A percentile compares a stretch with the other conserved stretches of the same genome.
These are phyloP conservation scores for Willowsia nigromaculata DNA, from an alignment of 2,888 invertebrate genomes.

Conservation along the genomic window DNA sequence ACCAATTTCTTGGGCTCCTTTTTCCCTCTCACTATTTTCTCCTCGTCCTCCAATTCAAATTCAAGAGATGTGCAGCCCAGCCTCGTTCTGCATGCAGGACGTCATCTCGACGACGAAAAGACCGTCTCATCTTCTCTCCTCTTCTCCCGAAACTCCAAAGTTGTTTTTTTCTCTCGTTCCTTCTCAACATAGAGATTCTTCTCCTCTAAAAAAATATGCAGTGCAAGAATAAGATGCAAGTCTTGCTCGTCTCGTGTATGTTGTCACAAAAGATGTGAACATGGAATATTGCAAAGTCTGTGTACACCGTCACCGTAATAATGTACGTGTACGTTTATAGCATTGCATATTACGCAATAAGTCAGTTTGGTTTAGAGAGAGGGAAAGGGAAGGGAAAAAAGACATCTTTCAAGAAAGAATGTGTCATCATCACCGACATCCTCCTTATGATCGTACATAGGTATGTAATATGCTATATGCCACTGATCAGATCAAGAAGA, in stretches of 20 bases:
- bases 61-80: slow-evolving; percentile 50
- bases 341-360: slow-evolving; percentile 41
- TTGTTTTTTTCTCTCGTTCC: too few relatives aligned
- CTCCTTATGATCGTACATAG: not conserved
- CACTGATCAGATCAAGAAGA: not conserved
- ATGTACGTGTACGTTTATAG: not conserved
- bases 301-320: not conserved
- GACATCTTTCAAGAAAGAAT: slow-evolving; percentile 68
- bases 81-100: slow-evolving; percentile 68
- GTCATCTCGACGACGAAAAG: slow-evolving; percentile 52
- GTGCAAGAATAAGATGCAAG: too few relatives aligned
- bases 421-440: slow-evolving; percentile 38
- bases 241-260: too few relatives aligned
- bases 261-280: not conserved
- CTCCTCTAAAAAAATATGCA: not conserved
- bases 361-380: slow-evolving; percentile 14
- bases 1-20: slow-evolving; percentile 17
- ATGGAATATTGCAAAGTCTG: not conserved
- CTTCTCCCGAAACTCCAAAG: not conserved
- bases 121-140: slow-evolving; percentile 49
- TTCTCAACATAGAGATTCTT: not conserved
- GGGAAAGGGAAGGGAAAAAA: slow-evolving; percentile 52
- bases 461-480: not conserved
- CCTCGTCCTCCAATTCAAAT: slow-evolving; percentile 70
- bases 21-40: not conserved